These are phyloP conservation scores for Chionomys nivalis DNA, from an alignment of 2,113 vertebrate species.

Conservation along the genomic window DNA sequence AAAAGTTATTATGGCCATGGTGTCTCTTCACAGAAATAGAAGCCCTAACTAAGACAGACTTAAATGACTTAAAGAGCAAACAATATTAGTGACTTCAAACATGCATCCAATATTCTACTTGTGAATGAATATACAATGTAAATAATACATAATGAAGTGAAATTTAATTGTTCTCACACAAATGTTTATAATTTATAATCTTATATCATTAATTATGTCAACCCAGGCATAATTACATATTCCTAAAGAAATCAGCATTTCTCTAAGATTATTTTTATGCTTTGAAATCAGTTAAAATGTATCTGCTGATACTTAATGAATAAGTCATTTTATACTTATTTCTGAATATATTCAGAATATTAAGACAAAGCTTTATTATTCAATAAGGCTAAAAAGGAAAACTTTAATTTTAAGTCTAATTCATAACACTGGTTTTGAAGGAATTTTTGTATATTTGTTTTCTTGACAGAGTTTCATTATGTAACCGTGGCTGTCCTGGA, in stretches of 20 bases:
- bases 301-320: not conserved
- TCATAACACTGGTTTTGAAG: not conserved
- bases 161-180: not conserved
- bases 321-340: not conserved
- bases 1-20: not conserved
- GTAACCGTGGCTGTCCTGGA: not conserved
- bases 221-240: not conserved
- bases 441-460: not conserved
- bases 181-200: not conserved
- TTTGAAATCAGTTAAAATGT: not conserved
- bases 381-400: not conserved
- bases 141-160: not conserved
- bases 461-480: not conserved
- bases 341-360: not conserved
- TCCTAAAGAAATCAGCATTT: not conserved
- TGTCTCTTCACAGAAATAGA: not conserved
- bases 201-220: not conserved
- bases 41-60: not conserved
- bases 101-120: not conserved
- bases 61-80: not conserved
- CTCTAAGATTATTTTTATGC: slow-evolving; percentile 1
- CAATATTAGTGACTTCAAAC: not conserved
- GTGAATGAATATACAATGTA: not conserved
- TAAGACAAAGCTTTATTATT: not conserved
- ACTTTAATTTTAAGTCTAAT: not conserved